phyloP scores from a whole-genome alignment of 1,140 invertebrate genomes.

The Panulirus ornatus region DNA sequence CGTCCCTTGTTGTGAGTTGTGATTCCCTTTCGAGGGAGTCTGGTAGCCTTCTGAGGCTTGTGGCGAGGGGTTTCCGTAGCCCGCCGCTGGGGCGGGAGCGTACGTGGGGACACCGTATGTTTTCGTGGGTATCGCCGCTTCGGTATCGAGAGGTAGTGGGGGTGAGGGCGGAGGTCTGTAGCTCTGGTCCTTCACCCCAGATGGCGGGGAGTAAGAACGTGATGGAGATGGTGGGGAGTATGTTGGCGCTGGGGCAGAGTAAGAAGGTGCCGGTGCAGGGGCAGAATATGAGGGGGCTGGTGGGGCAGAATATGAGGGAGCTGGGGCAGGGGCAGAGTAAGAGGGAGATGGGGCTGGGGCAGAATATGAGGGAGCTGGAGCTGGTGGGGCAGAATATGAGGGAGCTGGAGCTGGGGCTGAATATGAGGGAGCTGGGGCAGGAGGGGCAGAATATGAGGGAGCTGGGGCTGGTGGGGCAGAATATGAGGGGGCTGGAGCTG shows the following conservation, averaged over 20 bases:
- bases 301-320: background rate
- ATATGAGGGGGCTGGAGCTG: background rate
- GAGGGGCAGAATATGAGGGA: background rate
- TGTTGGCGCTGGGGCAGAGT: background rate
- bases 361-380: too few species aligned
- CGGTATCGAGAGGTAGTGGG: background rate
- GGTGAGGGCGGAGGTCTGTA: background rate
- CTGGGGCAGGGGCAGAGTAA: background rate
- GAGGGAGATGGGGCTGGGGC: background rate
- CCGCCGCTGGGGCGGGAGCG: background rate
- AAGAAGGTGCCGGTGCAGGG: background rate
- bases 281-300: too few species aligned
- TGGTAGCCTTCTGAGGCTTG: background rate
- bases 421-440: background rate
- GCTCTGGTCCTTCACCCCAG: background rate
- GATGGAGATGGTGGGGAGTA: background rate
- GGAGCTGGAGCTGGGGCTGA: background rate
- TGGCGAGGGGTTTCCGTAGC: background rate
- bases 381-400: too few species aligned
- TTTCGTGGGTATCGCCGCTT: background rate
- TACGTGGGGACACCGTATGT: background rate
- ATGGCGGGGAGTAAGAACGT: background rate
- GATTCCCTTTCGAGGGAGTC: background rate
- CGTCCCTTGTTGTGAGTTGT: background rate
- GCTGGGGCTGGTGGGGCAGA: background rate